Base-by-base conservation (phyloP, 2,797 vertebrate species). In the Tadarida brasiliensis region DNA sequence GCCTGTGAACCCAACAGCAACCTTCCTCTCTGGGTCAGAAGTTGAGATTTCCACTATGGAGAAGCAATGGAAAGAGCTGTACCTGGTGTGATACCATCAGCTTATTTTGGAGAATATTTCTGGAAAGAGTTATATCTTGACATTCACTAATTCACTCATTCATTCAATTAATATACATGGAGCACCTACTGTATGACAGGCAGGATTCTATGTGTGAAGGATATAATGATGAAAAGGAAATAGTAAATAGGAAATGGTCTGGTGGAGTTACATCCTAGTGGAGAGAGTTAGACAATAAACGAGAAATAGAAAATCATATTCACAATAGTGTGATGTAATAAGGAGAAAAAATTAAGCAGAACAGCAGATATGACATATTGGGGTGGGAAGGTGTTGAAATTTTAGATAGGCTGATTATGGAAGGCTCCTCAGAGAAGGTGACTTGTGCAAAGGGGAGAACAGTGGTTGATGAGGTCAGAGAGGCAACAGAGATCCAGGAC, bases 11-110 rank as follows among this genome's bases (percentile, higher is more conserved):
- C 12, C n/a, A 33, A 35, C n/a, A 33, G n/a, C 8, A 12, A 35
- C 76, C 51, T 78, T 26, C 20, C n/a, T 39, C 11, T 70, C n/a
- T 70, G 20, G 76, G 54, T 97, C 95, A 0, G 97, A 98, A 74
- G 68, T 96, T 85, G 99, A 99, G 81, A 93, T 90, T 96, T 97
- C 95, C 95, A 99, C 98, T 73, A 97, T 99, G 70, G 98, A 99
- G 98, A 99, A 98, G 71, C 99, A 99, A 96, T 98, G 99, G 91
- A 98, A 97, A 91, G 99, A 99, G 94, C 98, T 99, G 12, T 99
- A 99, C 98, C 96, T 99, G 91, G 98, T 99, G 14, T 67, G 65
- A 73, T 88, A 7, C 30, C 24, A 19, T 15, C 11, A 80, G 49
- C 14, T 65, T 63, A 30, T 51, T 44, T 71, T 51, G 20, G 33